These are phyloP conservation scores for Sycophila sp. DNA, from an alignment of 1,140 invertebrate genomes.

Conservation along the genomic window DNA sequence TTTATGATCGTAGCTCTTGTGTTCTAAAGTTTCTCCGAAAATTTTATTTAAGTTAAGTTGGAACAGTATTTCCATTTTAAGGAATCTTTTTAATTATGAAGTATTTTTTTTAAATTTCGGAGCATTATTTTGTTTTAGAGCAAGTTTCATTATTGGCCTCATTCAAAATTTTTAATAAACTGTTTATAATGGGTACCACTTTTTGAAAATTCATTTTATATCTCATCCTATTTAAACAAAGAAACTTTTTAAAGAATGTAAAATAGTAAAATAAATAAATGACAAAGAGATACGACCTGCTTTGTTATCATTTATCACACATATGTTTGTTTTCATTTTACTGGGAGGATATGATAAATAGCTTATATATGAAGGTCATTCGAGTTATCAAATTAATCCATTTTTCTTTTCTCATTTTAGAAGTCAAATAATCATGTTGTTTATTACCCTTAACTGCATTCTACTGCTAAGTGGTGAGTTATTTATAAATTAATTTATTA, in stretches of 20 bases:
- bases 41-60: not conserved
- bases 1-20: not conserved
- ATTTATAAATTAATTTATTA: not conserved
- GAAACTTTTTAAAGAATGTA: too few relatives aligned
- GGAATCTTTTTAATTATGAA: not conserved
- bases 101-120: too few relatives aligned
- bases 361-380: not conserved
- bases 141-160: too few relatives aligned
- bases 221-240: too few relatives aligned
- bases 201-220: too few relatives aligned
- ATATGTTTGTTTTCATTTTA: not conserved
- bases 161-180: too few relatives aligned
- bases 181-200: too few relatives aligned
- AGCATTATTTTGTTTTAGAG: too few relatives aligned
- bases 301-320: not conserved
- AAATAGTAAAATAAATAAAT: too few relatives aligned
- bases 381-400: constrained; percentile 18
- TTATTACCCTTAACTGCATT: constrained; percentile 10
- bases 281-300: too few relatives aligned
- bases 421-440: constrained; percentile 31
- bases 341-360: not conserved
- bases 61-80: not conserved
- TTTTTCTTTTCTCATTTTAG: constrained; percentile 26
- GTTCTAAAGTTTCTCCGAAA: not conserved
- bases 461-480: constrained; percentile 38